phyloP scores from a whole-genome alignment of 2,797 vertebrate genomes.

The Eremophila alpestris region DNA sequence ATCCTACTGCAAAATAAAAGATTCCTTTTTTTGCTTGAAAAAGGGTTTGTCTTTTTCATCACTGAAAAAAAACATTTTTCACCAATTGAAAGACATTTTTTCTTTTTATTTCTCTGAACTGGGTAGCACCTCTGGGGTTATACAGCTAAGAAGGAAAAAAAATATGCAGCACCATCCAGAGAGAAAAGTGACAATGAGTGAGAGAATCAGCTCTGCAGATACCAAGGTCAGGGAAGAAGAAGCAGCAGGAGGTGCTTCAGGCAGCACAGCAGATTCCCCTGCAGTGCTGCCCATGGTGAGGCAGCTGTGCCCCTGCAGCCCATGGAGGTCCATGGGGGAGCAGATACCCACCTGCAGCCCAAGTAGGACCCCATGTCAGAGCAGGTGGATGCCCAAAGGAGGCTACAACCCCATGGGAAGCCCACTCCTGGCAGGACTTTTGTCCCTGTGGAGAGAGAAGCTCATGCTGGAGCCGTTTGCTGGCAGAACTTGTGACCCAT shows the following conservation, averaged over 20 bases:
- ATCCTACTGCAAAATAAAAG: neutral
- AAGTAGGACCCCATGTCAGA: accelerated
- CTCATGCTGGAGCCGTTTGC: neutral
- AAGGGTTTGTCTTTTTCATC: neutral
- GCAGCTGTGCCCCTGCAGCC: neutral
- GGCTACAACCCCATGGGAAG: accelerated
- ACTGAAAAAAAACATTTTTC: neutral
- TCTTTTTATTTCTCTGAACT: neutral
- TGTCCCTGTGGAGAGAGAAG: neutral
- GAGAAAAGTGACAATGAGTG: neutral
- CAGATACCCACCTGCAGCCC: neutral
- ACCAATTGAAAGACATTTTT: neutral
- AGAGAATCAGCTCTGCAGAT: neutral
- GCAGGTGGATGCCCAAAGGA: neutral
- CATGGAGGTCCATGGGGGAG: neutral
- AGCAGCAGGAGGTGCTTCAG: neutral
- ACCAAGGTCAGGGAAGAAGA: neutral
- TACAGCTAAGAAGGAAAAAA: neutral
- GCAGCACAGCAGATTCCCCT: neutral
- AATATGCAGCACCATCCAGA: neutral
- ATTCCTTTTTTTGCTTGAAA: neutral
- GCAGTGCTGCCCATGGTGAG: neutral
- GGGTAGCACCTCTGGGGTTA: neutral
- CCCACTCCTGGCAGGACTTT: neutral
- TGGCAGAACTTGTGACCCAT: neutral